Base-by-base conservation (phyloP, 2,888 invertebrate genomes). In the Chloroclystis v-ata region DNA sequence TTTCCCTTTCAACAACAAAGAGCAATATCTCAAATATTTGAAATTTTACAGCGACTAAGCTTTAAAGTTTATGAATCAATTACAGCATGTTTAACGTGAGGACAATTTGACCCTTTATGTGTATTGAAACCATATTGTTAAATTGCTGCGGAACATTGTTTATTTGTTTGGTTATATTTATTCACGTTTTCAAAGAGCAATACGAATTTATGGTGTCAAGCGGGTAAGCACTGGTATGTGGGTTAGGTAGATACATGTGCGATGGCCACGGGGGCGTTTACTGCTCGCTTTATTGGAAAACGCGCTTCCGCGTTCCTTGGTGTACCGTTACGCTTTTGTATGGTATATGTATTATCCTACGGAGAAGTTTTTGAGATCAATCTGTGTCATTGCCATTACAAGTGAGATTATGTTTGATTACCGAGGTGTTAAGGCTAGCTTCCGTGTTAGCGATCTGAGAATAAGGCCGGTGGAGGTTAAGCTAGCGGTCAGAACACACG, bases 221-320 rank as follows among this genome's bases (percentile, higher is more conserved):
- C 56, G 48, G 50, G 48, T 40, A 4, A 20, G 20, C 20, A 4
- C n/a, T n/a, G n/a, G 20, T 20, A 20, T 20, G 20, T 14, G 14
- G n/a, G n/a, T 16, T 14, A 16, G 14, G 32, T 32, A 16, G 4
- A 16, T 29, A 43, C 35, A 33, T 33, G 8, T 43, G 56, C 44
- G 43, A 48, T 69, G 72, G 71, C 68, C 69, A 67, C 67, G 66
- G 70, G 65, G 67, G 70, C 68, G 65, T 75, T 78, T 80, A 79
- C 76, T 75, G 72, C 75, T 71, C 69, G 75, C 67, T 75, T 78
- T 83, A 82, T 80, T 76, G 78, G 78, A 80, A 80, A 78, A 74
- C 72, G 69, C 64, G 65, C 73, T 83, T 81, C 81, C 81, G 82
- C 81, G 75, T 82, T 81, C 79, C 76, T 72, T 65, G 58, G 60